phyloP scores from a whole-genome alignment of 2,888 invertebrate genomes.

The Thecophora atra region DNA sequence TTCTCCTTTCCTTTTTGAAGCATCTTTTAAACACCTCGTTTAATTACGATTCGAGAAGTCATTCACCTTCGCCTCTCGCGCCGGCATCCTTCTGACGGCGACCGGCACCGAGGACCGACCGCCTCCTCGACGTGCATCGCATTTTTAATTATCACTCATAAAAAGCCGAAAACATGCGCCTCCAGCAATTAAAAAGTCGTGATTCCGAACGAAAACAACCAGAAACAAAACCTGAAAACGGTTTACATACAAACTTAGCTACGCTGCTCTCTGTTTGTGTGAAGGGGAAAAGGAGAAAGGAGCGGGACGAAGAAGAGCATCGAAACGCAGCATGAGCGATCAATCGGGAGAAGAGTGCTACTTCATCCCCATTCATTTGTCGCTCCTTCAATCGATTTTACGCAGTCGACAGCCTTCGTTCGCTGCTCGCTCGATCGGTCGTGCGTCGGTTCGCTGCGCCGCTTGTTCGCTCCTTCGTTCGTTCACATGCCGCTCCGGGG shows the following conservation, averaged over 20 bases:
- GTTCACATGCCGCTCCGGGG: constrained; percentile 49
- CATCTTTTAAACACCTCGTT: background rate
- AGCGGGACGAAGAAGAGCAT: too few species aligned
- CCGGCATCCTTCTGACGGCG: too few species aligned
- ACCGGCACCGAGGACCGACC: background rate
- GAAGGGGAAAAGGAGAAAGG: too few species aligned
- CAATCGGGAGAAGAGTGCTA: background rate
- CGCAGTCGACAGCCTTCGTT: too few species aligned
- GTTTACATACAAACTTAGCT: background rate
- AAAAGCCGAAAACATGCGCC: constrained; percentile 31
- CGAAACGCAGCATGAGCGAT: too few species aligned
- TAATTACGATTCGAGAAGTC: too few species aligned
- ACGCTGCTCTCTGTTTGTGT: too few species aligned
- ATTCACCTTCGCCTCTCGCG: too few species aligned
- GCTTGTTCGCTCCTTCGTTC: constrained; percentile 40
- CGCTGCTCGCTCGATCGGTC: constrained; percentile 1
- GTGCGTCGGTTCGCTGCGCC: background rate
- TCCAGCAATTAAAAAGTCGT: constrained; percentile 49
- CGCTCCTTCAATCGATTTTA: too few species aligned
- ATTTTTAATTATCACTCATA: constrained; percentile 53
- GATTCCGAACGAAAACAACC: constrained; percentile 35
- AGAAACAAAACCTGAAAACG: constrained; percentile 3
- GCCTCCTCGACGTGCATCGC: constrained; percentile 49
- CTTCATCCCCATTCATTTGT: background rate
- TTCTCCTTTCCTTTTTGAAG: constrained; percentile 11